Base-by-base conservation (phyloP, 2,797 vertebrate species). In the Megaceryle alcyon region DNA sequence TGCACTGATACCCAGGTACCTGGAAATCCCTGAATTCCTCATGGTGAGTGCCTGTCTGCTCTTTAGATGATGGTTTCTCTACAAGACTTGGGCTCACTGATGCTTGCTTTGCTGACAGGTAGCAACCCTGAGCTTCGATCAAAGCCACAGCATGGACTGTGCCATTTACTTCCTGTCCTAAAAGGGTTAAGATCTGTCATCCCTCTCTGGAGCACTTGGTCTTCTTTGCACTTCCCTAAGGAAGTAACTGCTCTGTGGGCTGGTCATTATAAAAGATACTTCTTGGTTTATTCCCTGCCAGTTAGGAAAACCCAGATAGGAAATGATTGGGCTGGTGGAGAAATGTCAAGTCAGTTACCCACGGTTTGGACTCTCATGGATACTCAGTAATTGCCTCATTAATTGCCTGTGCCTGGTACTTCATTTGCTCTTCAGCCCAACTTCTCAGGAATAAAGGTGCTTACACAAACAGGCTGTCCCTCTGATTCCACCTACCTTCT, bases 31-130 rank as follows among this genome's bases (percentile, higher is more conserved):
- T 2, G 7, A 56, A 44, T 25, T 49, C 64, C 59, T 70, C 3
- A 0, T 10, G 5, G 46, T 4, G 16, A 23, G 31, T 16, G 10
- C 1, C 41, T 7, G 5, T 8, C 48, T 77, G 31, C n/a, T 57
- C 29, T 70, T 37, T 29, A 51, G 35, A 13, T 39, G 64, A 8
- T 65, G 73, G 31, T 65, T 70, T 79, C 25, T 3, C 39, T 73
- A 3, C 13, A 48, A 82, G 57, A 28, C n/a, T 21, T 19, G 21
- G 10, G 41, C n/a, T 79, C 17, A 1, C 12, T 17, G 82, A 15
- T 7, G 16, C 49, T 69, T 37, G 43, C 61, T 64, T 37, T 51
- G 83, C 68, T 70, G 63, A 18, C 39, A 54, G 44, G 73, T 8
- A 39, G 31, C 57, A 75, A 56, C 18, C 51, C 57, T 33, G 37